phyloP scores from a whole-genome alignment of 2,797 vertebrate genomes.

The Poeciliopsis infans region DNA sequence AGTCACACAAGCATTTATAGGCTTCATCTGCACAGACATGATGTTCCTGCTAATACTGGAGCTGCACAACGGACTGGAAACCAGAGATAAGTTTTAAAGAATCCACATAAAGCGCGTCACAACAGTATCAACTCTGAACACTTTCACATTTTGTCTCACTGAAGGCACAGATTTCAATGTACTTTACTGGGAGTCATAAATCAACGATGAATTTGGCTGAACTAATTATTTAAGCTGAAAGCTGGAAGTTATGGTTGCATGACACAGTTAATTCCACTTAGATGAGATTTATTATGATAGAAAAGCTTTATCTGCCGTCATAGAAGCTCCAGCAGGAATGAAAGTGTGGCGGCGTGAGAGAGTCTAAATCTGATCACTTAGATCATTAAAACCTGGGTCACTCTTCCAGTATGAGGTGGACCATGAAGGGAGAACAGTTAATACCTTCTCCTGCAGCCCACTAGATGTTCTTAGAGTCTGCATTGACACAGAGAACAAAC shows the following conservation, averaged over 20 bases:
- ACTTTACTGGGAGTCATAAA: not conserved
- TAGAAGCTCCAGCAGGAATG: constrained; percentile 5
- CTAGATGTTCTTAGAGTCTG: constrained; percentile 43
- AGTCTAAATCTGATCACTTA: constrained; percentile 24
- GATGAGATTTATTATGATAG: not conserved
- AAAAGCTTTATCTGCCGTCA: constrained; percentile 9
- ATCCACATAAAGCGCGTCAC: not conserved
- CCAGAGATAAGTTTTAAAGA: not conserved
- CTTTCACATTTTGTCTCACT: not conserved
- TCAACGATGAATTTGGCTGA: not conserved
- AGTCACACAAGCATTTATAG: not conserved
- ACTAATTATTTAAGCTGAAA: not conserved
- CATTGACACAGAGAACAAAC: constrained; percentile 28
- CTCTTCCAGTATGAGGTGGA: constrained; percentile 25
- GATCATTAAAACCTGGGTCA: constrained; percentile 22
- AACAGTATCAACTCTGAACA: not conserved
- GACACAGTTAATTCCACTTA: constrained; percentile 6
- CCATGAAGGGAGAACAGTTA: constrained; percentile 39
- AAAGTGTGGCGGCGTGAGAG: not conserved
- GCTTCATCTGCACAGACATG: not conserved
- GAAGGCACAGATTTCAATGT: not conserved
- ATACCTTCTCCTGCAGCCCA: constrained; percentile 46
- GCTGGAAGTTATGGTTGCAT: not conserved
- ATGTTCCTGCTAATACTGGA: not conserved
- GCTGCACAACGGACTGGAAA: not conserved